Evolutionary conservation across 2,113 vertebrate species (phyloP), one percentile per base, ranked within the genome.

Genomic region (Sylvilagus bachmani): DNA sequence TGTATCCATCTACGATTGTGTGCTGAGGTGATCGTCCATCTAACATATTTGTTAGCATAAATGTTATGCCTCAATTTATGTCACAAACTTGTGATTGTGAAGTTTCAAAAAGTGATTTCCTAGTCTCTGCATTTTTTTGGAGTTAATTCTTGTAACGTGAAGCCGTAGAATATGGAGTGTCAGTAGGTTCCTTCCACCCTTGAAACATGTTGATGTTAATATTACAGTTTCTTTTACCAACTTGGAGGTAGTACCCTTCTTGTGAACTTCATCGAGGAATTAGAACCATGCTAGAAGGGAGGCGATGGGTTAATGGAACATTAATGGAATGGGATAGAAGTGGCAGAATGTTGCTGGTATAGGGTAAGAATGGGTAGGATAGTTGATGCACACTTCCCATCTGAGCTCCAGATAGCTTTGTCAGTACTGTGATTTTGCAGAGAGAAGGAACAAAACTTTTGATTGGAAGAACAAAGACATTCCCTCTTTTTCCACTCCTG

Each of bases 71-170:
- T 16, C 67, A 74, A 2, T 96, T 95, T 44, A 55, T 95, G 78
- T 95, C 9, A 14, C 55, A 64, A 79, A 92, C 70, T 21, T 13
- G 89, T 97, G n/a, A 95, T 97, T 85, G 95, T 97, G 92, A 90
- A 90, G 96, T 90, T 96, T 85, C 67, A 69, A 64, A 75, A 33
- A 64, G 44, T 78, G 70, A 69, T 91, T 95, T 96, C 96, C 84
- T 95, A 89, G 86, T 88, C 0, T 62, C 17, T 86, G 3, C 21
- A 5, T 85, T 95, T 85, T 84, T 74, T 85, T 86, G 19, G 55
- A 19, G 70, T 93, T 93, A 85, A 74, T 88, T 95, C 58, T 86
- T 58, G 31, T 95, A 44, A 77, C 62, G 51, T 86, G 53, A 86
- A 94, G 64, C 73, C 58, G 12, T 95, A 44, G 75, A 89, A n/a